Evolutionary conservation across 2,113 vertebrate genomes (phyloP), one percentile per base, ranked within the genome.

Genomic region (Myodes glareolus): DNA sequence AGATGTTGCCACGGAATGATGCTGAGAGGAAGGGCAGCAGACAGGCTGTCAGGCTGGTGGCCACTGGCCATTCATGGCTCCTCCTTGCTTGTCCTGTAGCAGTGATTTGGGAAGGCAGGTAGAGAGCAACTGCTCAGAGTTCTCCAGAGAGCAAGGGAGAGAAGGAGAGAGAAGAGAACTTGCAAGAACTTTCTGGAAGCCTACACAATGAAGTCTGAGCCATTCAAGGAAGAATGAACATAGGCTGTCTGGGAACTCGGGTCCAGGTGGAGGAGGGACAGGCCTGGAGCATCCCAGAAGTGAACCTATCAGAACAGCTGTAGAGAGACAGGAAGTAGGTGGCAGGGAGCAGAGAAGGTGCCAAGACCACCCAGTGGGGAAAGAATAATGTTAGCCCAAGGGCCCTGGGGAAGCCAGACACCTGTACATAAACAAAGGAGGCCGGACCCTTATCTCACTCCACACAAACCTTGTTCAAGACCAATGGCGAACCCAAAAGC

Each of bases 401-500:
- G 9, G n/a, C 1, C 0, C 55, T 25, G 45, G 67, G 82, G 73
- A 55, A 77, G 27, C 0, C 0, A 52, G 36, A 31, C 1, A 3
- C 25, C 84, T 61, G 3, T 14, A 31, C 0, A 31, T n/a, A n/a
- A 12, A 27, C 3, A 23, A 39, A 10, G 4, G 14, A 19, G 16
- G 29, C 55, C 33, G 73, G 13, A 5, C 67, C 21, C 63, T 65
- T 16, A 7, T 70, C 67, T 36, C 86, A 36, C 4, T 3, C 63
- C 72, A 55, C 3, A 39, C 17, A 47, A 47, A 5, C 45, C 5
- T 33, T 7, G 14, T 73, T 52, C 55, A 14, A 4, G 23, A 50
- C 17, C 10, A 17, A 7, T 8, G 2, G 0, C 0, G 4, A n/a
- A 2, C 12, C 85, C 36, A 67, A 5, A 27, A 1, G 5, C 13